Base-by-base conservation (phyloP, 1,140 invertebrate species). In the Drosophila pachea region DNA sequence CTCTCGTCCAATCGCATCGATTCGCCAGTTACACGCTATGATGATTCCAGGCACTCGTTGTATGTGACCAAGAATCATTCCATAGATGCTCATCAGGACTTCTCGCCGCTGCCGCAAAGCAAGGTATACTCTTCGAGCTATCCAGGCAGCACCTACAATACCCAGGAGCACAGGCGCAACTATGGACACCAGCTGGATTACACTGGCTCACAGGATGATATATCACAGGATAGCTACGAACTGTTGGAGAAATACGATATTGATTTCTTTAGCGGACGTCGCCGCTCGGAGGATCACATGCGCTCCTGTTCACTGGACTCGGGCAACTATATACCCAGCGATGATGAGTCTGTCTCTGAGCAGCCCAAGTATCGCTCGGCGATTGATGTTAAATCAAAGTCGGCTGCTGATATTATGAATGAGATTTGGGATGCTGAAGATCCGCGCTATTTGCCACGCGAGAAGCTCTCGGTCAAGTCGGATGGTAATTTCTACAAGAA, bases 161-260 rank as follows among this genome's bases (percentile, higher is more conserved):
- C 77, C n/a, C 75, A 87, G 33, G 83, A 88, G 42, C 91, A 90
- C 83, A 88, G 92, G 90, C 90, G 94, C 89, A 73, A 93, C 90
- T 75, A 93, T 93, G 90, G 94, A 89, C 89, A 91, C 49, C 84
- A 91, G 73, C 75, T 91, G 65, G 91, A 92, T 55, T 90, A 91
- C 48, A 92, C 92, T 52, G 94, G 94, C 33, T 95, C 94, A 2
- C 95, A 96, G 87, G 95, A 97, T 86, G 95, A 97, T 90, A 90
- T 96, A 4, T 96, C 95, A 8, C 95, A 96, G 88, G 95, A 96
- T 89, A 96, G 95, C 71, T 97, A 96, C 88, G 95, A 97, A 82
- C 88, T 96, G 11, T 91, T 96, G 43, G 95, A 97, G 88, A 93
- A 94, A 71, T 93, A 92, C 67, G 93, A 94, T 73, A 92, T 93